Evolutionary conservation across 1,140 invertebrate genomes (phyloP).

Genomic region (Bathynomus jamesi): DNA sequence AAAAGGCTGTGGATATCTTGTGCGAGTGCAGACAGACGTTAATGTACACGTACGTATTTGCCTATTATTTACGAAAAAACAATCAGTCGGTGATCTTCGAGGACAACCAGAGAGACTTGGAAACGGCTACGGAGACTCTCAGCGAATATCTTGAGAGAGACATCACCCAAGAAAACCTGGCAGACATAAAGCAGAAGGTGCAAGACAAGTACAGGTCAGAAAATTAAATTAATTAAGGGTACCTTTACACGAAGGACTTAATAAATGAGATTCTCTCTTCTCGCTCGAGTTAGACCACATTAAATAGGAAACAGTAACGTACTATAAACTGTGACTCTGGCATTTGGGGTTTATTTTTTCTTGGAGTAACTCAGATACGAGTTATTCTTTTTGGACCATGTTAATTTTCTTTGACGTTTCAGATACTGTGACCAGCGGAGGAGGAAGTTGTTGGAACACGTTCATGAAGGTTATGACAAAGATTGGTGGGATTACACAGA

Average conservation of each 20-base stretch:
- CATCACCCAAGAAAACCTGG: slow-evolving; percentile 93
- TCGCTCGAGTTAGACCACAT: too few relatives aligned
- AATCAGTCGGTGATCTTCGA: slow-evolving; percentile 99
- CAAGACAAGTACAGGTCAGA: slow-evolving; percentile 94
- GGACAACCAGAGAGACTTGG: slow-evolving; percentile 97
- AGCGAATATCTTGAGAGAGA: slow-evolving; percentile 97
- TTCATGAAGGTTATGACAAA: slow-evolving; percentile 96
- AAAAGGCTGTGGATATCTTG: slow-evolving; percentile 94
- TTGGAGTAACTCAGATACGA: too few relatives aligned
- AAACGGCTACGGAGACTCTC: slow-evolving; percentile 90
- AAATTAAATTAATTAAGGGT: too few relatives aligned
- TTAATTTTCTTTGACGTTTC: too few relatives aligned
- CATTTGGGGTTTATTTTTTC: too few relatives aligned
- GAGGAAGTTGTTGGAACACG: slow-evolving; percentile 89
- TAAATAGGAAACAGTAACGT: too few relatives aligned
- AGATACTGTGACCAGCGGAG: slow-evolving; percentile 95
- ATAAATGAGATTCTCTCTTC: too few relatives aligned
- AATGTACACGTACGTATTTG: slow-evolving; percentile 99
- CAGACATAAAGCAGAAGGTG: slow-evolving; percentile 98
- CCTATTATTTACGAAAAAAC: slow-evolving; percentile 94
- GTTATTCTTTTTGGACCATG: too few relatives aligned
- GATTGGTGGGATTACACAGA: slow-evolving; percentile 85
- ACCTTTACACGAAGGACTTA: too few relatives aligned
- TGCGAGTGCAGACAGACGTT: slow-evolving; percentile 94
- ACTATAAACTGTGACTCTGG: too few relatives aligned